Conservation (phyloP, 1,140 invertebrate species). For the Bombus waltoni region DNA sequence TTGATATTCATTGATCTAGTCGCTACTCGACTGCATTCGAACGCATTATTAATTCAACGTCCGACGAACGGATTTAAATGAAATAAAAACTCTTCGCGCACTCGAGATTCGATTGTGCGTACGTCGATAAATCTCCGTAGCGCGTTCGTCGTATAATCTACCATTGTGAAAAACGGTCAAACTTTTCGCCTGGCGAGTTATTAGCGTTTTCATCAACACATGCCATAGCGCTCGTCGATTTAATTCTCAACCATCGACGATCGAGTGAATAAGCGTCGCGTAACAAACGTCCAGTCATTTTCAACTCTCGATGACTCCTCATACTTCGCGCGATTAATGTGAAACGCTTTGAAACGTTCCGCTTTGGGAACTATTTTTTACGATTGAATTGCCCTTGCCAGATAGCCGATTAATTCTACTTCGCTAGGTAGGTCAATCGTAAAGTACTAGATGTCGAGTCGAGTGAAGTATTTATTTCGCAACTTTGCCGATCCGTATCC, state of each 20-base stretch:
- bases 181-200: neutral
- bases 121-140: neutral
- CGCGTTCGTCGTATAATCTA: neutral
- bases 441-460: neutral
- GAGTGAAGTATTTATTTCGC: neutral
- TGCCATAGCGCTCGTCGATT: neutral
- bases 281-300: neutral
- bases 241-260: neutral
- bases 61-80: neutral
- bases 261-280: neutral
- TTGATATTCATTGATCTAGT: neutral
- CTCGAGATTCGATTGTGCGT: neutral
- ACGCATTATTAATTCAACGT: no score
- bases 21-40: no score
- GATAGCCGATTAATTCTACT: neutral
- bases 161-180: neutral
- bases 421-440: neutral
- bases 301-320: neutral
- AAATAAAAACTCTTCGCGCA: slow-evolving; percentile 8
- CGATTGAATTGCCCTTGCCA: neutral
- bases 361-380: slow-evolving; percentile 3
- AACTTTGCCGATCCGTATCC: no score
- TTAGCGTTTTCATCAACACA: slow-evolving; percentile 8
- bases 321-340: neutral
- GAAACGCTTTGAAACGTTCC: neutral